A percentile compares a stretch with the other conserved stretches of the same genome.
Evolutionary conservation across 2,888 invertebrate species (phyloP).

Genomic region (Coronaproctus castanopsis): DNA sequence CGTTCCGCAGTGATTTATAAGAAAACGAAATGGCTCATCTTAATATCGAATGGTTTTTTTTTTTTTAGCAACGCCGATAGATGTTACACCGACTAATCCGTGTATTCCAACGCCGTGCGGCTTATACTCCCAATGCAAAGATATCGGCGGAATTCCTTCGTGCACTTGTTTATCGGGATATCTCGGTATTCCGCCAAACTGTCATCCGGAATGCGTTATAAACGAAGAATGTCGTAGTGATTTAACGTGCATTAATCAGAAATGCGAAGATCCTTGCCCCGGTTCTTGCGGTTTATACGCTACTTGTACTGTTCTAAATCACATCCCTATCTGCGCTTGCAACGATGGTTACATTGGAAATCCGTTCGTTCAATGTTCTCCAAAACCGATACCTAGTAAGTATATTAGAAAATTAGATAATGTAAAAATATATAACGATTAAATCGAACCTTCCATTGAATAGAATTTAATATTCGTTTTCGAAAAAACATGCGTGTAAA

Average conservation of each 20-base stretch:
- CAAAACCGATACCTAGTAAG: slow-evolving; percentile 30
- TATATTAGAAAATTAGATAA: neutral
- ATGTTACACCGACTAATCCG: slow-evolving; percentile 21
- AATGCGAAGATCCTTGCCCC: slow-evolving; percentile 24
- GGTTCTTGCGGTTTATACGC: slow-evolving; percentile 26
- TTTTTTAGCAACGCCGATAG: slow-evolving; percentile 10
- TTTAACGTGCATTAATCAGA: slow-evolving; percentile 24
- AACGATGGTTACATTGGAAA: slow-evolving; percentile 49
- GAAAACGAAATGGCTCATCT: too few relatives aligned
- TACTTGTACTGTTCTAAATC: slow-evolving; percentile 37
- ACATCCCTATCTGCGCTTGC: slow-evolving; percentile 42
- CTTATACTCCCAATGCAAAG: slow-evolving; percentile 47
- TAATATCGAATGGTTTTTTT: too few relatives aligned
- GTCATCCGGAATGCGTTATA: slow-evolving; percentile 45
- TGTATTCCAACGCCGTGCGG: slow-evolving; percentile 61
- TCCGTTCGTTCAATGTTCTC: slow-evolving; percentile 47
- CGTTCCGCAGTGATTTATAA: too few relatives aligned
- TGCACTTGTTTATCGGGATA: slow-evolving; percentile 51
- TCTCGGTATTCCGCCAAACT: slow-evolving; percentile 51
- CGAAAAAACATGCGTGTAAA: too few relatives aligned
- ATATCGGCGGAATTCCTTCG: slow-evolving; percentile 40
- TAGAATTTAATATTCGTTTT: neutral
- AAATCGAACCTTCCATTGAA: too few relatives aligned
- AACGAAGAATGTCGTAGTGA: slow-evolving; percentile 25
- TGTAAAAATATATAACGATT: too few relatives aligned